A percentile compares a stretch with the other conserved stretches of the same genome.
Evolutionary conservation across 2,113 vertebrate genomes (phyloP).

Genomic region (Colossoma macropomum): DNA sequence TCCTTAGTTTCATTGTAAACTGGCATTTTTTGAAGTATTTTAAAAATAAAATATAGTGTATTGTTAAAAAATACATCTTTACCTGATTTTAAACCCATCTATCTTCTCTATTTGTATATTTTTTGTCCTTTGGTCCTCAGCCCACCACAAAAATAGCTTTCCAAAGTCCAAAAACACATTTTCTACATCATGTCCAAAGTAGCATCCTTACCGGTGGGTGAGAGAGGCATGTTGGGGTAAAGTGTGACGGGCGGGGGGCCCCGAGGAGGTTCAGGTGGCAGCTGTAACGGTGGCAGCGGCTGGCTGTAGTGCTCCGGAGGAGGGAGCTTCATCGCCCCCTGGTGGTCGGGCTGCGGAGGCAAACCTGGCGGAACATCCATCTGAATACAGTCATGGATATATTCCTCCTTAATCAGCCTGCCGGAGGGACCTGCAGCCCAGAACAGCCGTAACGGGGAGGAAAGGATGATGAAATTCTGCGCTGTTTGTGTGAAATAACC

Average conservation of each 20-base stretch:
- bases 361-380: conserved; percentile 71
- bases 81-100: no score
- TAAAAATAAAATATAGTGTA: no score
- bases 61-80: no score
- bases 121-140: no score
- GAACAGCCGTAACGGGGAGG: neutral
- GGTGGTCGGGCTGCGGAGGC: conserved; percentile 65
- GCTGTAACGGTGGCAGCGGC: conserved; percentile 66
- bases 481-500: neutral
- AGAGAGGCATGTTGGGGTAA: conserved; percentile 72
- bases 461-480: neutral
- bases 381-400: conserved; percentile 75
- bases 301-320: conserved; percentile 74
- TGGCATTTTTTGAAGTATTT: no score
- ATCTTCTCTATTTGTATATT: no score
- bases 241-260: conserved; percentile 61
- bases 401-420: conserved; percentile 78
- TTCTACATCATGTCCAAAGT: neutral
- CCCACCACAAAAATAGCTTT: neutral
- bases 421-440: conserved; percentile 51
- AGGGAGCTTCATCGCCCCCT: conserved; percentile 66
- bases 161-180: neutral
- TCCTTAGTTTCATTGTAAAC: no score
- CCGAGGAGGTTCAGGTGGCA: conserved; percentile 66
- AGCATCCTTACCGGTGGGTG: conserved; percentile 64